These are phyloP conservation scores for Platanista minor DNA, from an alignment of 2,113 vertebrate genomes.

Conservation along the genomic window DNA sequence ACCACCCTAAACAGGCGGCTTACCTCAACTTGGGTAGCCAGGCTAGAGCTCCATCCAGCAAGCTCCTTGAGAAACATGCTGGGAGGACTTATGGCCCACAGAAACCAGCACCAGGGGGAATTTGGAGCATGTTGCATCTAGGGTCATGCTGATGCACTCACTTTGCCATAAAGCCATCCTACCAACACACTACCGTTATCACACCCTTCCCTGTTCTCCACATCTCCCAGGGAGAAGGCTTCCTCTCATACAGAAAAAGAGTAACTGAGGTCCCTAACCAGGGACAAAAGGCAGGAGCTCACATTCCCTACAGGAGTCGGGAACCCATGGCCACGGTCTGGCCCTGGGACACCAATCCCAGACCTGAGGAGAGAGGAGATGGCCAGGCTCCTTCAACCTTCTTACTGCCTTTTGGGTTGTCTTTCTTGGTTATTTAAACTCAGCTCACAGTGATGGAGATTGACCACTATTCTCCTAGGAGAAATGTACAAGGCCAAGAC, in stretches of 20 bases:
- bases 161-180: background rate
- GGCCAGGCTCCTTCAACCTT: background rate
- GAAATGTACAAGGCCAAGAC: background rate
- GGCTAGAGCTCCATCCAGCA: background rate
- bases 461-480: background rate
- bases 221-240: background rate
- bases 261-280: background rate
- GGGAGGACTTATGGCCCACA: background rate
- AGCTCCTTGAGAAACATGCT: background rate
- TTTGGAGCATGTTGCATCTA: background rate
- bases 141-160: background rate
- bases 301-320: background rate
- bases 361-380: background rate
- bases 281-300: background rate
- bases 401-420: background rate
- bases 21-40: background rate
- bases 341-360: background rate
- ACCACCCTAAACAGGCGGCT: background rate
- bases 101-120: background rate
- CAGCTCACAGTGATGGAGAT: background rate
- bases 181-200: background rate
- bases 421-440: background rate
- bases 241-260: background rate
- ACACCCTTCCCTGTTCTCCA: background rate
- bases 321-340: background rate